A percentile compares a stretch with the other conserved stretches of the same genome.
Conservation (phyloP, 2,113 vertebrate species). For the Microcebus tavaratra region DNA sequence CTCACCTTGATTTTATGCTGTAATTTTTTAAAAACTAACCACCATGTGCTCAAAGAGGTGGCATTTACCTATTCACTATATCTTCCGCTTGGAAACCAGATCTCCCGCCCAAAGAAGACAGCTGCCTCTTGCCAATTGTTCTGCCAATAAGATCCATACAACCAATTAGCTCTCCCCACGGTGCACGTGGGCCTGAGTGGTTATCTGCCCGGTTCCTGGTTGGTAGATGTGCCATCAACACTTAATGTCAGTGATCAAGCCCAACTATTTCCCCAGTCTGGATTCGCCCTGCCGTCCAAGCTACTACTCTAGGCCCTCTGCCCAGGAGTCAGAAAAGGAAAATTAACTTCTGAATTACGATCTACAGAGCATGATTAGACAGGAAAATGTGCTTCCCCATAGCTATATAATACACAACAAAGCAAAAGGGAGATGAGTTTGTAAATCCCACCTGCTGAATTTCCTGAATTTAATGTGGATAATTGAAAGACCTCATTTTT, state of each 20-base stretch:
- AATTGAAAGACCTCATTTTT: constrained; percentile 17
- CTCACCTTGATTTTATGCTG: neutral
- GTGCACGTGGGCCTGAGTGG: neutral
- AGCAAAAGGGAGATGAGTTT: constrained; percentile 25
- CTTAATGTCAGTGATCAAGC: neutral
- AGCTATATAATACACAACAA: constrained; percentile 1
- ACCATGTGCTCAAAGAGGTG: neutral
- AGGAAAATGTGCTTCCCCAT: neutral
- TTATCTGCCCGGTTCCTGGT: neutral
- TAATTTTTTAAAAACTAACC: neutral
- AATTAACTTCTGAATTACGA: constrained; percentile 10
- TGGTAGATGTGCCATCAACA: neutral
- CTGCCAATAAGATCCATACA: neutral
- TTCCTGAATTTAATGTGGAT: neutral
- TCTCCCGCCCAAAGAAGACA: neutral
- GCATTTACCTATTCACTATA: neutral
- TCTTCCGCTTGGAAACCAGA: neutral
- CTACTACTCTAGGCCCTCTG: neutral
- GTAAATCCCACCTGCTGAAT: neutral
- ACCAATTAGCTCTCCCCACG: neutral
- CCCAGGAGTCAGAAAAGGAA: neutral
- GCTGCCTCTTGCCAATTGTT: neutral
- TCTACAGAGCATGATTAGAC: neutral
- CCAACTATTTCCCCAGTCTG: neutral
- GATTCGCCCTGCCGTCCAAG: neutral